These are phyloP conservation scores for Gallinago media DNA, from an alignment of 2,113 vertebrate genomes.

Conservation along the genomic window DNA sequence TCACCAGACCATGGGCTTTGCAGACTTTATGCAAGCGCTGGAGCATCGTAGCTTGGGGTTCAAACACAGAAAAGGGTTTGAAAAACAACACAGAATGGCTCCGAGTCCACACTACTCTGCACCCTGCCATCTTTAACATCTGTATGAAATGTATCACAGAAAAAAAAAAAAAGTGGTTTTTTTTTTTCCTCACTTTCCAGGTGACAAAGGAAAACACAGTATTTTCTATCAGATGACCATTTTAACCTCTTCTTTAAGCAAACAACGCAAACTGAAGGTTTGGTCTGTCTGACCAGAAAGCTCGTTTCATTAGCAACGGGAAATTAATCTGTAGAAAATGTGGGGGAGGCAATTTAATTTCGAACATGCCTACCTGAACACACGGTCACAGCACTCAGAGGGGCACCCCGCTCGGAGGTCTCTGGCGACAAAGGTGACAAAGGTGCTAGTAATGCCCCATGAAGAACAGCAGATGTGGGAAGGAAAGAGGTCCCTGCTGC, in stretches of 20 bases:
- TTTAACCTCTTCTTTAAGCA: neutral
- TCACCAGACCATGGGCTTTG: neutral
- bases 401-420: neutral
- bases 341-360: neutral
- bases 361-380: neutral
- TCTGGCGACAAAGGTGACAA: accelerated
- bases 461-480: neutral
- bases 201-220: neutral
- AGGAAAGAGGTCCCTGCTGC: neutral
- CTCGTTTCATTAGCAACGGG: neutral
- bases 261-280: neutral
- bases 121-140: neutral
- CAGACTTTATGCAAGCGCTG: neutral
- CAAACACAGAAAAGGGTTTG: neutral
- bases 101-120: neutral
- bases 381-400: neutral
- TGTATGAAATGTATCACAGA: neutral
- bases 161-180: neutral
- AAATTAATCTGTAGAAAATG: neutral
- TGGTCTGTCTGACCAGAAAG: neutral
- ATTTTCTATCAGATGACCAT: neutral
- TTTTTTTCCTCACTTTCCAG: neutral
- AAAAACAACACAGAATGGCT: neutral
- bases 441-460: neutral
- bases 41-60: neutral